These are phyloP conservation scores for Campaea margaritaria DNA, from an alignment of 2,888 invertebrate species.

Conservation along the genomic window DNA sequence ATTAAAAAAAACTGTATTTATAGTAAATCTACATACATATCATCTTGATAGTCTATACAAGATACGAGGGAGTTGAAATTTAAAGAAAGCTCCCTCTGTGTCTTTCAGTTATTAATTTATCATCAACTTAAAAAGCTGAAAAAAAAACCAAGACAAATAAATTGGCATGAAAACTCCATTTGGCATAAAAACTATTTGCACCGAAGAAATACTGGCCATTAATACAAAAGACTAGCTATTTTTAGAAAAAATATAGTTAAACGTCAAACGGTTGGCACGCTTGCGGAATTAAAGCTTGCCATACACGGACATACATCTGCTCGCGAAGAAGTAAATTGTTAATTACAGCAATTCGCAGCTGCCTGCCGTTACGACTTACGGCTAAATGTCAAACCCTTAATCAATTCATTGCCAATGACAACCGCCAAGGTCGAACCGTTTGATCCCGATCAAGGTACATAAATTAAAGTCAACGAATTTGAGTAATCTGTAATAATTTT, in stretches of 20 bases:
- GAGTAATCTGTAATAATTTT: too few relatives aligned
- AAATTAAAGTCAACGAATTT: neutral
- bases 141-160: too few relatives aligned
- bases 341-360: constrained; percentile 75
- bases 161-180: neutral
- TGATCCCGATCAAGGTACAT: constrained; percentile 49
- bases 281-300: constrained; percentile 45
- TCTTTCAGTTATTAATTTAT: neutral
- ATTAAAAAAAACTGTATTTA: neutral
- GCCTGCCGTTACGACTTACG: constrained; percentile 63
- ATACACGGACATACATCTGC: constrained; percentile 73
- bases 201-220: constrained; percentile 24
- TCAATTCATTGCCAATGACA: constrained; percentile 66
- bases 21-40: neutral
- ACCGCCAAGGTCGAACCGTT: constrained; percentile 59
- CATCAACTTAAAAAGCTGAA: too few relatives aligned
- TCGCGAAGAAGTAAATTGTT: constrained; percentile 53
- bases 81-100: too few relatives aligned
- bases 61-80: too few relatives aligned
- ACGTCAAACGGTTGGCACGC: constrained; percentile 56
- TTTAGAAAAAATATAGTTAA: constrained; percentile 40
- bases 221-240: constrained; percentile 13
- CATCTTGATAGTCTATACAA: too few relatives aligned
- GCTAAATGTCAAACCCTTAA: constrained; percentile 78
- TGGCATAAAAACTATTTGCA: too few relatives aligned